Evolutionary conservation across 2,888 invertebrate genomes (phyloP).

Genomic region (Graphium colonna): DNA sequence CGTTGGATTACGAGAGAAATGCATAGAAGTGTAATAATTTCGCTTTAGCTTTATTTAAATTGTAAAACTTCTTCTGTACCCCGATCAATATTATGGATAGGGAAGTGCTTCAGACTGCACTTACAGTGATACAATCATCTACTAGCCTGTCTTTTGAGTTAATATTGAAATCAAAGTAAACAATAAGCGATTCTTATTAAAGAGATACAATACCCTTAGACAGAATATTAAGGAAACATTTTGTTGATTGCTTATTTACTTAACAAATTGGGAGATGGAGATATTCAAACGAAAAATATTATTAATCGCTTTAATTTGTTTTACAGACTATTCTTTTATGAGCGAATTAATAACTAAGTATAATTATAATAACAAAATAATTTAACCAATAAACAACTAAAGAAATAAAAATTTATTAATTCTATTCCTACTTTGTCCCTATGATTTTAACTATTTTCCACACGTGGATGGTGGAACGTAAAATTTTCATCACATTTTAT

Average conservation of each 20-base stretch:
- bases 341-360: no score
- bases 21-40: not conserved
- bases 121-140: not conserved
- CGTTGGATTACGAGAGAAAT: constrained; percentile 1
- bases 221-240: not conserved
- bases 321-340: no score
- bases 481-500: no score
- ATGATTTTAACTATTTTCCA: no score
- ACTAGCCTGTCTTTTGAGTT: not conserved
- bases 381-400: no score
- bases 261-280: not conserved
- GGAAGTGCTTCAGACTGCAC: not conserved
- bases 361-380: no score
- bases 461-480: no score
- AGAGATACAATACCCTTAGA: not conserved
- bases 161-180: not conserved
- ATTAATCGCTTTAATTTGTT: no score
- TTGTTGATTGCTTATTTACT: not conserved
- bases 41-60: not conserved
- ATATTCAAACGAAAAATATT: not conserved
- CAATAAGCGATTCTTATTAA: not conserved
- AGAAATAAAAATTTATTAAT: no score
- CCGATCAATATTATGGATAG: not conserved
- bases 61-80: not conserved
- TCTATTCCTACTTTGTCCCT: no score